A percentile compares a stretch with the other conserved stretches of the same genome.
These are phyloP conservation scores for Andrena minutula DNA, from an alignment of 2,888 invertebrate genomes.

Conservation along the genomic window DNA sequence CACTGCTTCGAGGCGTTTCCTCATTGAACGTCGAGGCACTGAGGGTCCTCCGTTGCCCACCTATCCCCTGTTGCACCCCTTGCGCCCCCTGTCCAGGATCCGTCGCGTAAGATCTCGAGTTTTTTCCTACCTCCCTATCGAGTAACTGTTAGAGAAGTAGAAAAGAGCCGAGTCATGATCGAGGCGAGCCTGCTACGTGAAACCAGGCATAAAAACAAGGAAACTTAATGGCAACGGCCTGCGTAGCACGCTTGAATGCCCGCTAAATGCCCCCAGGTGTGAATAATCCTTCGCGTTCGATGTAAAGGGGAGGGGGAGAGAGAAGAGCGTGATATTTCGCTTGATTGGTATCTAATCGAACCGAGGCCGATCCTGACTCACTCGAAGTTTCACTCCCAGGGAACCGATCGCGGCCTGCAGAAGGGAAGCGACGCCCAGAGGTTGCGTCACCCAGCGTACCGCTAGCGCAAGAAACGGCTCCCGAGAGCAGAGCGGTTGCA, in stretches of 20 bases:
- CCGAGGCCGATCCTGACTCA: constrained; percentile 42
- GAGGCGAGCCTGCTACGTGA: not conserved
- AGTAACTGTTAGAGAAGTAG: too few species aligned
- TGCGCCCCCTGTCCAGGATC: constrained; percentile 69
- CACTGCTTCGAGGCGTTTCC: constrained; percentile 81
- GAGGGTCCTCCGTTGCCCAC: constrained; percentile 78
- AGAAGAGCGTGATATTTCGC: constrained; percentile 9
- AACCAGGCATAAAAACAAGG: not conserved
- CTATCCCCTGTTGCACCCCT: constrained; percentile 73
- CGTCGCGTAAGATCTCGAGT: constrained; percentile 36
- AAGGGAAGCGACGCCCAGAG: constrained; percentile 14
- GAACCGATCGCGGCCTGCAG: constrained; percentile 43
- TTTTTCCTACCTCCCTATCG: not conserved
- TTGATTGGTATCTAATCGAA: constrained; percentile 30
- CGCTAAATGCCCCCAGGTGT: not conserved
- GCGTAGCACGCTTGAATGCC: not conserved
- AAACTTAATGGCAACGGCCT: not conserved
- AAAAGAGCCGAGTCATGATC: not conserved
- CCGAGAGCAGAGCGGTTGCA: constrained; percentile 19
- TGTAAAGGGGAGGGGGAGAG: not conserved
- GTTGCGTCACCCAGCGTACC: constrained; percentile 26
- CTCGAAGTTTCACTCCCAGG: constrained; percentile 48
- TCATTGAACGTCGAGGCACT: constrained; percentile 81
- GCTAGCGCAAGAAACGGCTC: constrained; percentile 12
- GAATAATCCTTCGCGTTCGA: constrained; percentile 16